A percentile compares a stretch with the other conserved stretches of the same genome.
Conservation (phyloP, 2,113 vertebrate genomes). For the Muntiacus muntjak region DNA sequence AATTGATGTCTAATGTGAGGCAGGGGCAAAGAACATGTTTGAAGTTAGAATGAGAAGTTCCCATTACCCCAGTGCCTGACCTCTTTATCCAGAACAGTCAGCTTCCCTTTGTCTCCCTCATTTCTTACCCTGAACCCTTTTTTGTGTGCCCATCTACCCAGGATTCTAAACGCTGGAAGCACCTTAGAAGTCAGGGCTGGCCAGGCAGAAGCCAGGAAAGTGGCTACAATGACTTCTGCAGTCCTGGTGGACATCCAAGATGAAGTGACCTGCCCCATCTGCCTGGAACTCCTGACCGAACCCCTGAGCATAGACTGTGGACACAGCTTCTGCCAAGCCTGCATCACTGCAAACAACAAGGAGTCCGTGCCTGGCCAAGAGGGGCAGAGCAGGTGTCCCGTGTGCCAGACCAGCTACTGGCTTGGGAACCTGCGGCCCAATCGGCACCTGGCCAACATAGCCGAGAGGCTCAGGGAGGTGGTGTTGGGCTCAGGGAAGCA, state of each 20-base stretch:
- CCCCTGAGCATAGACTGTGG: conserved; percentile 84
- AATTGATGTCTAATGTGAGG: neutral
- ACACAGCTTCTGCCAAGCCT: conserved; percentile 70
- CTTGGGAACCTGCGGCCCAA: conserved; percentile 78
- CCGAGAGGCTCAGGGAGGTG: conserved; percentile 81
- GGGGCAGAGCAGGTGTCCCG: conserved; percentile 48
- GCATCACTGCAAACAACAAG: conserved; percentile 1
- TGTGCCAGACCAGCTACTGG: conserved; percentile 58
- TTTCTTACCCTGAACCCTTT: neutral
- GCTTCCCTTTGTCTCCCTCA: neutral
- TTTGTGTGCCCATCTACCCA: neutral
- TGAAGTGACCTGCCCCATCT: conserved; percentile 83
- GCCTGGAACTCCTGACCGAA: conserved; percentile 73
- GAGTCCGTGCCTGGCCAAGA: neutral
- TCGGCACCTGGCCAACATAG: conserved; percentile 85
- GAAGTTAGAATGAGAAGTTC: neutral
- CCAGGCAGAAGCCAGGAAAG: neutral
- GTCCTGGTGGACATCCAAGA: conserved; percentile 62
- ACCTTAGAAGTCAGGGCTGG: neutral
- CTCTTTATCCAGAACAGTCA: neutral
- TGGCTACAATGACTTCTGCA: conserved; percentile 42
- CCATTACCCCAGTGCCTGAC: neutral
- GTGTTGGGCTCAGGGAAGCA: neutral
- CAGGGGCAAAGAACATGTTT: neutral
- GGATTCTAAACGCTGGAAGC: neutral